These are phyloP conservation scores for Agriotes lineatus DNA, from an alignment of 2,888 invertebrate genomes.

Conservation along the genomic window DNA sequence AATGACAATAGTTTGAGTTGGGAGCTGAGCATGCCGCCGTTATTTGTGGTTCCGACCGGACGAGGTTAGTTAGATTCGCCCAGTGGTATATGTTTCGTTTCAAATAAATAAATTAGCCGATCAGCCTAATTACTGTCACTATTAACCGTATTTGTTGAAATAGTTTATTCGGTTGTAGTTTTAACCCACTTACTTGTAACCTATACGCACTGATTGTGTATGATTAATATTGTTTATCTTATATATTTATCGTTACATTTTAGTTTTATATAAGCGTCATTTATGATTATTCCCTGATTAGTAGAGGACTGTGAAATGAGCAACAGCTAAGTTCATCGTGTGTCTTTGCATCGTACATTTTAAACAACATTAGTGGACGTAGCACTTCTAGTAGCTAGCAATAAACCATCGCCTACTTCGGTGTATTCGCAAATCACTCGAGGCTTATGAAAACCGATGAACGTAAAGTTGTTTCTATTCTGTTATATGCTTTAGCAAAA, in stretches of 20 bases:
- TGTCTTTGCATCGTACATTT: not conserved
- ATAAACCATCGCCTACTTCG: too few species aligned
- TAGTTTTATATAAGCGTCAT: not conserved
- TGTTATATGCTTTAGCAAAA: too few species aligned
- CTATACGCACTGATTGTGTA: conserved; percentile 12
- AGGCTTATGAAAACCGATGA: too few species aligned
- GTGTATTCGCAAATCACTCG: too few species aligned
- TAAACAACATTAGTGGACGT: too few species aligned
- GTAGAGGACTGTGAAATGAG: not conserved
- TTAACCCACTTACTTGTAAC: conserved; percentile 14
- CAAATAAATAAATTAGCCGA: conserved; percentile 21
- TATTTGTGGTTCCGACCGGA: too few species aligned
- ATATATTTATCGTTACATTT: not conserved
- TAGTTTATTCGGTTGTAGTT: conserved; percentile 5
- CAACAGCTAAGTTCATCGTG: not conserved
- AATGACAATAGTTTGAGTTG: not conserved
- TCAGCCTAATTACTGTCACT: conserved; percentile 31
- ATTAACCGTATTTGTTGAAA: conserved; percentile 22
- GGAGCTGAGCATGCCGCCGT: too few species aligned
- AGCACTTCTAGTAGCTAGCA: too few species aligned
- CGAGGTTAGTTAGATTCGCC: not conserved
- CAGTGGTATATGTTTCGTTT: conserved; percentile 13
- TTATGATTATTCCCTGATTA: not conserved
- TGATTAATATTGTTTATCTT: conserved; percentile 6
- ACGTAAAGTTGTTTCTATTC: too few species aligned